Base-by-base conservation (phyloP, 2,888 invertebrate genomes). In the Protodeltote pygarga region DNA sequence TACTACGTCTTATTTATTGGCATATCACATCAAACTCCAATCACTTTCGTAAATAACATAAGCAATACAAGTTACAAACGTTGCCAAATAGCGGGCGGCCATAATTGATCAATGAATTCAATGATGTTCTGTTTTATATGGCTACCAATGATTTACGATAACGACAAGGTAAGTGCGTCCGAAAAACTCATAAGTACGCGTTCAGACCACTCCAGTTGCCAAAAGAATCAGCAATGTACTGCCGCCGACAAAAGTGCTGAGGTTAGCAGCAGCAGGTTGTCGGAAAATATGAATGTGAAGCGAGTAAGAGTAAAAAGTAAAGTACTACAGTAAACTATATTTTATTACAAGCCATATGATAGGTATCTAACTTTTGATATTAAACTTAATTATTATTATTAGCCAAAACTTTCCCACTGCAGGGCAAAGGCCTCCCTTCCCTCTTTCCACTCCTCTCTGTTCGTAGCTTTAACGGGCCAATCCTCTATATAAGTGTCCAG, bases 171-270 rank as follows among this genome's bases (percentile, higher is more conserved):
- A 75, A 84, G 86, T 83, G 80, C 82, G 73, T 75, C 71, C 73
- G 85, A 85, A 88, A 86, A 87, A 83, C 77, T 76, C 76, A 71
- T 67, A 71, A 83, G 82, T 70, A 71, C 69, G 54, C 60, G 53
- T 52, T 46, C 71, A 60, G 71, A 66, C 75, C 81, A 75, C 77
- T 81, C 57, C 81, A 75, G 76, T 86, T 87, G 89, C 85, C 87
- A 89, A 89, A 88, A 89, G 88, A 89, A 88, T 85, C 81, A 60
- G 78, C 84, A 75, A 72, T 25, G 82, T 80, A 83, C 61, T 21
- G 13, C 17, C 59, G 27, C 0, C 3, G 0, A 21, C 50, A 64
- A 38, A 83, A 81, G 68, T 71, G 54, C 5, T 46, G 16, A 9
- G 11, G 34, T 25, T 11, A 6, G 19, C 6, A 2, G 5, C 6